phyloP scores from a whole-genome alignment of 1,140 invertebrate species.

The Drosophila quadrilineata region DNA sequence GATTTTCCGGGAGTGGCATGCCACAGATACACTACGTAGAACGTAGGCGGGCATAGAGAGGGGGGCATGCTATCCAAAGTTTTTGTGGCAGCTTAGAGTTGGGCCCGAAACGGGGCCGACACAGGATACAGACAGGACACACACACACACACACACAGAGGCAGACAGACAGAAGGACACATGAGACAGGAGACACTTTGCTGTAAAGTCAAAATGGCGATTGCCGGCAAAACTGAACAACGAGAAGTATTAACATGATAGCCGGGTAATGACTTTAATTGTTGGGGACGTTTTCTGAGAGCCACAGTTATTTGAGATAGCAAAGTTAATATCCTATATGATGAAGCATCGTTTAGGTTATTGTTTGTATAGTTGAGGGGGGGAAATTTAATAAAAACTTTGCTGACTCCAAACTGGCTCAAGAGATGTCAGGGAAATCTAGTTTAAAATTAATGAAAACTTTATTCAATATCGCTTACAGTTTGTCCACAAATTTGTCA shows the following conservation, averaged over 20 bases:
- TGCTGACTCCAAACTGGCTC: not conserved
- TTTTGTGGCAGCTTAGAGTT: slow-evolving; percentile 60
- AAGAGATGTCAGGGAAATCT: not conserved
- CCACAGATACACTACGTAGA: too few relatives aligned
- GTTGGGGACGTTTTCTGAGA: slow-evolving; percentile 19
- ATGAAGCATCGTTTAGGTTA: slow-evolving; percentile 11
- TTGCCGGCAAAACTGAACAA: slow-evolving; percentile 23
- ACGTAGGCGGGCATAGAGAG: too few relatives aligned
- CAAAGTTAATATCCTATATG: slow-evolving; percentile 24
- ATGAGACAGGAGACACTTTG: slow-evolving; percentile 53
- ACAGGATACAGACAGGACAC: slow-evolving; percentile 16
- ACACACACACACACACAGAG: too few relatives aligned
- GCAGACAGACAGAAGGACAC: too few relatives aligned
- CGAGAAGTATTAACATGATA: slow-evolving; percentile 69
- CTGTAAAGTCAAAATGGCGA: not conserved
- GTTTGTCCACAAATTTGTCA: too few relatives aligned
- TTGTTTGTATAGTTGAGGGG: slow-evolving; percentile 13
- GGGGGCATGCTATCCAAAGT: slow-evolving; percentile 51
- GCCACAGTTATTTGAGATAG: slow-evolving; percentile 7
- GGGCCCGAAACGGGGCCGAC: slow-evolving; percentile 6
- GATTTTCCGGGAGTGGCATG: slow-evolving; percentile 28
- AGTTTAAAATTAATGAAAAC: too few relatives aligned
- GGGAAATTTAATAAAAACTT: too few relatives aligned
- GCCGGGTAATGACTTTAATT: slow-evolving; percentile 71
- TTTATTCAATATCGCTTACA: too few relatives aligned